Evolutionary conservation across 2,113 vertebrate species (phyloP), one percentile per base, ranked within the genome.

Genomic region (Salminus brasiliensis): DNA sequence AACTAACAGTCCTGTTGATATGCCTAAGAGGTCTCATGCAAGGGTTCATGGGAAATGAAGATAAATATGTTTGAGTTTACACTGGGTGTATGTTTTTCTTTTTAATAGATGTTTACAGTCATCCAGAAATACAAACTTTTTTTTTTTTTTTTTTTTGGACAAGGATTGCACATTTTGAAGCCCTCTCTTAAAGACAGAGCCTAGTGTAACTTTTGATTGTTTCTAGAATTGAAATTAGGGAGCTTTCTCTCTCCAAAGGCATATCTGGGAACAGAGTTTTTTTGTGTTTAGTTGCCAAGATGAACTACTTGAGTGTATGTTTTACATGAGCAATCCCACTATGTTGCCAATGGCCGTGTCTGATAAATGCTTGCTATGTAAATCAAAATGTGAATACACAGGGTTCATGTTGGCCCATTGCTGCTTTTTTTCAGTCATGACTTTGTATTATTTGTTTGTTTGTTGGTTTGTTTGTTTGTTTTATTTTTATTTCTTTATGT

Each of bases 321-420:
- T 83, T 70, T 69, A 57, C 70, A 59, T 49, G 68, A 66, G 41
- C 69, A 74, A 59, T 49, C 59, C 52, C 57, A 63, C 32, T 63
- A 66, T 80, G 67, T 83, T 84, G 85, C 81, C 77, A 82, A 86
- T 78, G 81, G 86, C 81, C 79, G 74, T 53, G 70, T 85, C 76
- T 72, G 68, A 59, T 74, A 78, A 55, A 39, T 67, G 85, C 78
- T 85, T 82, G 83, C 76, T 82, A 78, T 84, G 82, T 90, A 86
- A 86, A 82, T 89, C 80, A 85, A 90, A 93, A 94, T 92, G 92
- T 93, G 92, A 93, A 94, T 75, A 78, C 80, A 79, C 87, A 87
- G 85, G 91, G 89, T 91, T 85, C 80, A 87, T 90, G 85, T 88
- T 8, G 47, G 86, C 93, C 91, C 90, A 76, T 79, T 90, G 92